Evolutionary conservation across 1,140 invertebrate species (phyloP).

Genomic region (Grapholita molesta): DNA sequence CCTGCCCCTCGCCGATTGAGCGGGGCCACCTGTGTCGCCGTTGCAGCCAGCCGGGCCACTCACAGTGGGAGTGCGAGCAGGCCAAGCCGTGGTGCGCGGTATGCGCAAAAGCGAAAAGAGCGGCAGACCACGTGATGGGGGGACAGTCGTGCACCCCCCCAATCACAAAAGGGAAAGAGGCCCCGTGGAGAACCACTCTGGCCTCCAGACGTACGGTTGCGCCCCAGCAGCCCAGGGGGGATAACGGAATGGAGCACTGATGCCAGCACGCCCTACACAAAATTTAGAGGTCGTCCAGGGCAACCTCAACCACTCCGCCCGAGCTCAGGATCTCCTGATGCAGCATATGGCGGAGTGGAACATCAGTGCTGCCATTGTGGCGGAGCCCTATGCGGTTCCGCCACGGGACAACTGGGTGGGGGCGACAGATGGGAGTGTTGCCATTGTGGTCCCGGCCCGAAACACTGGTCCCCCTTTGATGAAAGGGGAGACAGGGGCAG

Average conservation of each 20-base stretch:
- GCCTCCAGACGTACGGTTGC: not conserved
- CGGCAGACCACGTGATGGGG: not conserved
- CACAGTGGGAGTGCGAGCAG: not conserved
- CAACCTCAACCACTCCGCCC: slow-evolving; percentile 26
- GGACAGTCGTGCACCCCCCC: not conserved
- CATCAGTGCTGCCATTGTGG: slow-evolving; percentile 15
- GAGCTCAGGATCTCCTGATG: slow-evolving; percentile 29
- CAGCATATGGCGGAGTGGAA: slow-evolving; percentile 24
- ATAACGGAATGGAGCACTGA: not conserved
- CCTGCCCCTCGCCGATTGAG: not conserved
- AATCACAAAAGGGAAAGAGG: not conserved
- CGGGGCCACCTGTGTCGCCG: not conserved
- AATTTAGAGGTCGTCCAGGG: slow-evolving; percentile 13
- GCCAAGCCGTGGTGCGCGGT: not conserved
- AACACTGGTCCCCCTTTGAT: not conserved
- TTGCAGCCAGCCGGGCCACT: not conserved
- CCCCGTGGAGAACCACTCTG: not conserved
- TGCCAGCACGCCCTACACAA: not conserved
- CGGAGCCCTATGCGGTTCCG: not conserved
- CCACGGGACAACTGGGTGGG: not conserved
- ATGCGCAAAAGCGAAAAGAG: not conserved
- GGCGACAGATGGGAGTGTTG: not conserved
- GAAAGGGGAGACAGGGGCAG: not conserved
- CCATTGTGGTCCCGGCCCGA: not conserved
- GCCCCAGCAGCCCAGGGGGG: not conserved